Evolutionary conservation across 2,113 vertebrate genomes (phyloP).

Genomic region (Acrocephalus kingi): DNA sequence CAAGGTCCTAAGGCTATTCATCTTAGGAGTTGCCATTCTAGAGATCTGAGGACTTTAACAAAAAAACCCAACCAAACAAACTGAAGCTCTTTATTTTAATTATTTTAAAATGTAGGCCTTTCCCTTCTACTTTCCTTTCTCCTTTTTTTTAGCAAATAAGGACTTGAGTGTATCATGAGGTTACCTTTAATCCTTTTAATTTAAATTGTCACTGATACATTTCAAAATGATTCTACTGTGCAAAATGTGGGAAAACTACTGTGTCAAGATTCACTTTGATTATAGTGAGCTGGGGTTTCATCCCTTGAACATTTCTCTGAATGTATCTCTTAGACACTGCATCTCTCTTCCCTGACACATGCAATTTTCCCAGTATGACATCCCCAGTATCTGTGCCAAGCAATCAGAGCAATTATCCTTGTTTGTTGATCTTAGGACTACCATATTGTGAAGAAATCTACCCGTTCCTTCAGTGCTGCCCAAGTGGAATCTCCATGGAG

Average conservation of each 20-base stretch:
- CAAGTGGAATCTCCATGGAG: conserved; percentile 98
- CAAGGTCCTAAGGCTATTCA: not conserved
- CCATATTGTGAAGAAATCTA: conserved; percentile 92
- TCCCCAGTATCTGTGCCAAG: not conserved
- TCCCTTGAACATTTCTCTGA: not conserved
- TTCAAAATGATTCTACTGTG: not conserved
- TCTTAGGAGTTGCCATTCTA: not conserved
- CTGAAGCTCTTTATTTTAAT: not conserved
- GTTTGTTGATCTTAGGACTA: conserved; percentile 81
- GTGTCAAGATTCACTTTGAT: not conserved
- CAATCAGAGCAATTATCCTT: conserved; percentile 1
- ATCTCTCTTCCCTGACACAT: accelerated
- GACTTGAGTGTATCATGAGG: not conserved
- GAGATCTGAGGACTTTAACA: not conserved
- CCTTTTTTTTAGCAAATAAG: not conserved
- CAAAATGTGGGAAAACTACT: not conserved
- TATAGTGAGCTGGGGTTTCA: not conserved
- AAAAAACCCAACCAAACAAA: not conserved
- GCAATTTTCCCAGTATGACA: not conserved
- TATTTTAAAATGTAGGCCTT: not conserved
- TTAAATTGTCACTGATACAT: not conserved
- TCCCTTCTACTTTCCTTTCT: not conserved
- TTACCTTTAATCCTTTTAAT: conserved; percentile 26
- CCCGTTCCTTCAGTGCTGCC: conserved; percentile 91
- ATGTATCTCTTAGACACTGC: not conserved